These are phyloP conservation scores for Doryteuthis pealeii DNA, from an alignment of 1,140 invertebrate species.

Conservation along the genomic window DNA sequence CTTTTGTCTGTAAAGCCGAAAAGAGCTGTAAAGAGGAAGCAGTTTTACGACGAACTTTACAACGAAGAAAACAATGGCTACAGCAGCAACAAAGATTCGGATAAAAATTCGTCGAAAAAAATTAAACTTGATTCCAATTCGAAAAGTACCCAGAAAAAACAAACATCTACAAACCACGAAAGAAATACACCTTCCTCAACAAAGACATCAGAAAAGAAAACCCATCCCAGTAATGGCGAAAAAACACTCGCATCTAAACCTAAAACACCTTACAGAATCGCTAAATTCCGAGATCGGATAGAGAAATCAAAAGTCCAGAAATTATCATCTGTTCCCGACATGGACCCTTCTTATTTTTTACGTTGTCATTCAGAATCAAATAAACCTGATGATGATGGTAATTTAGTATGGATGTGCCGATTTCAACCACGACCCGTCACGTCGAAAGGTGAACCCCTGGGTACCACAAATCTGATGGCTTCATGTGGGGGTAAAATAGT, in stretches of 20 bases:
- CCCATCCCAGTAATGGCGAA: too few relatives aligned
- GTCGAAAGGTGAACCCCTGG: constrained; percentile 33
- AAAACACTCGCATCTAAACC: too few relatives aligned
- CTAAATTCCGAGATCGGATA: background rate
- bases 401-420: constrained; percentile 62
- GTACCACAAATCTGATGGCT: constrained; percentile 58
- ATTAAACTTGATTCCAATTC: too few relatives aligned
- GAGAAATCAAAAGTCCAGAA: background rate
- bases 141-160: too few relatives aligned
- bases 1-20: background rate
- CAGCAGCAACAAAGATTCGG: background rate
- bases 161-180: too few relatives aligned
- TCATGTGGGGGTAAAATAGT: constrained; percentile 64
- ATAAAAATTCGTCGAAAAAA: background rate
- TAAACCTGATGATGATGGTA: constrained; percentile 40
- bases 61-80: background rate
- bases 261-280: too few relatives aligned
- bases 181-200: background rate
- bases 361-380: constrained; percentile 48
- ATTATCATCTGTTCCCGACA: constrained; percentile 35
- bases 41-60: constrained; percentile 4
- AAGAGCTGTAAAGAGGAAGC: background rate
- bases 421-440: constrained; percentile 59
- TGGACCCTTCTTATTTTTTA: constrained; percentile 46
- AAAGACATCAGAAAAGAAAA: background rate